A percentile compares a stretch with the other conserved stretches of the same genome.
These are phyloP conservation scores for Drosophila nigrodunni DNA, from an alignment of 1,140 invertebrate genomes.

Conservation along the genomic window DNA sequence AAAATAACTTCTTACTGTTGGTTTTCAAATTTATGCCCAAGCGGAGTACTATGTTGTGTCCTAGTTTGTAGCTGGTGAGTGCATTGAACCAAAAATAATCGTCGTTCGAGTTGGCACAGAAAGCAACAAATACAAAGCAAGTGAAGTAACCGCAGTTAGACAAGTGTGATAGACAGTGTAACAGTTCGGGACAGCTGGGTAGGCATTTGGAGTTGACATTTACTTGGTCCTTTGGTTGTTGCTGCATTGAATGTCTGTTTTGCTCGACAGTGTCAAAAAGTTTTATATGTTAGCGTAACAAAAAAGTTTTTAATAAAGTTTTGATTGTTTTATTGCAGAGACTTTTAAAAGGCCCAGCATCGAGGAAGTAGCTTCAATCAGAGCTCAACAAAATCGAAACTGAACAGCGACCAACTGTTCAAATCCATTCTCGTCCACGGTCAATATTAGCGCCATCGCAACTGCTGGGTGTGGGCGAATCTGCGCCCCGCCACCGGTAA, in stretches of 20 bases:
- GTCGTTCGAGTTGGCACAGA: constrained; percentile 40
- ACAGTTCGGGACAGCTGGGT: neutral
- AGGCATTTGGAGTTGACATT: neutral
- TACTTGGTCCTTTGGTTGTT: neutral
- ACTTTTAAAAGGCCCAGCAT: neutral
- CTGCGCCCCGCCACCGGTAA: constrained; percentile 85
- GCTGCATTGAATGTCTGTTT: constrained; percentile 16
- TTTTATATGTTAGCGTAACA: constrained; percentile 28
- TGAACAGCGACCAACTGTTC: constrained; percentile 67
- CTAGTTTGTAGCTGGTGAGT: constrained; percentile 70
- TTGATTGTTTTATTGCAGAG: constrained; percentile 45
- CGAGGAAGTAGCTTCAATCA: neutral
- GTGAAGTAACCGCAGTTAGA: constrained; percentile 14
- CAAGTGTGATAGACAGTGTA: constrained; percentile 6
- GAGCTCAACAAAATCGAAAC: constrained; percentile 6
- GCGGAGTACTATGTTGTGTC: constrained; percentile 36
- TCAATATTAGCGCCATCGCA: constrained; percentile 85
- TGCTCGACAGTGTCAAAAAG: neutral
- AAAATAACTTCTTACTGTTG: constrained; percentile 16
- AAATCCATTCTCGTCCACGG: constrained; percentile 64
- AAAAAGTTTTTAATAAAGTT: constrained; percentile 36
- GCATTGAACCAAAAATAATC: constrained; percentile 75
- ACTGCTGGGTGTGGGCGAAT: constrained; percentile 85
- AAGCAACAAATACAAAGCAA: constrained; percentile 18
- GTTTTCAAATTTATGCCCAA: constrained; percentile 15